Evolutionary conservation across 2,797 vertebrate species (phyloP).

Genomic region (Parotocinclus haroldoi): DNA sequence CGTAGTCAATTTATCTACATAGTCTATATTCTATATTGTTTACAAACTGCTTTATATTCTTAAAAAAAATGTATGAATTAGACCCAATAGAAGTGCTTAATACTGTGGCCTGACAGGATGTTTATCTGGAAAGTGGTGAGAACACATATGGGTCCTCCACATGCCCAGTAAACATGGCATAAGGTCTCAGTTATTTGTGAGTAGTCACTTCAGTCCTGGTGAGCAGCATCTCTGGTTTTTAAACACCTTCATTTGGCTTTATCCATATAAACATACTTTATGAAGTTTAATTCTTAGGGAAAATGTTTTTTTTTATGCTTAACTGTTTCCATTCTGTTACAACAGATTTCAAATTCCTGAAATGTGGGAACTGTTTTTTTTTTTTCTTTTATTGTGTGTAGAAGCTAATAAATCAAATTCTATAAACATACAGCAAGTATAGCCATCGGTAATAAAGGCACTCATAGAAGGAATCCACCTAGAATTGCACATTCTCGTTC

Average conservation of each 20-base stretch:
- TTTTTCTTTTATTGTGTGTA: too few species aligned
- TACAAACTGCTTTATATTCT: too few species aligned
- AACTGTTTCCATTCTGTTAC: too few species aligned
- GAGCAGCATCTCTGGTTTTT: background rate
- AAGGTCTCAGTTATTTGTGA: slow-evolving; percentile 8
- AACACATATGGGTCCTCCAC: slow-evolving; percentile 19
- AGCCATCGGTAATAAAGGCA: background rate
- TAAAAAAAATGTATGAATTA: background rate
- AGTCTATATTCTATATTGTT: too few species aligned
- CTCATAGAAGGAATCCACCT: background rate
- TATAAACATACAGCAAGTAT: too few species aligned
- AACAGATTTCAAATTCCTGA: too few species aligned
- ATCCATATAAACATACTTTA: too few species aligned
- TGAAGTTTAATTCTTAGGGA: too few species aligned
- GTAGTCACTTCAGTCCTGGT: background rate
- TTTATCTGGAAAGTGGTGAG: slow-evolving; percentile 1
- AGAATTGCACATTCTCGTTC: background rate
- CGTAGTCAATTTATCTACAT: too few species aligned
- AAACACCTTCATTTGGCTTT: background rate
- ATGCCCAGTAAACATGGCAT: slow-evolving; percentile 25
- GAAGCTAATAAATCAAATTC: too few species aligned
- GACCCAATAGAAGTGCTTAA: slow-evolving; percentile 4
- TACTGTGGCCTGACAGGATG: slow-evolving; percentile 20
- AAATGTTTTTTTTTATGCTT: too few species aligned
- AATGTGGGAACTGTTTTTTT: too few species aligned